Base-by-base conservation (phyloP, 2,888 invertebrate species). In the Mantis religiosa region DNA sequence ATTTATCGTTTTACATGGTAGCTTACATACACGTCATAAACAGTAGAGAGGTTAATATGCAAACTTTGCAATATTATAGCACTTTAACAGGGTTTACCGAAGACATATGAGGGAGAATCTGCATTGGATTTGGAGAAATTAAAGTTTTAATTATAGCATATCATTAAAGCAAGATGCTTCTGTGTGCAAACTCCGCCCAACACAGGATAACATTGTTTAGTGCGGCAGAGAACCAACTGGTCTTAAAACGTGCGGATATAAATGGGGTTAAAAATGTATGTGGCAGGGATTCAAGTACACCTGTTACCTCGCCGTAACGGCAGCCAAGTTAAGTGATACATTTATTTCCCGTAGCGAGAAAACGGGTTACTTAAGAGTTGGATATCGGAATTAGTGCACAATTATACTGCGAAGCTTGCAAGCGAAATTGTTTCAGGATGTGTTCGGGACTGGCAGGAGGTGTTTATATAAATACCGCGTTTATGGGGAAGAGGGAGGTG, bases 381-480 rank as follows among this genome's bases (percentile, higher is more conserved):
- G 54, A 71, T 71, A 71, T 71, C 54, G 54, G 54, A 71, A 71
- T 71, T 71, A 71, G 54, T 71, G 54, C 54, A 71, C 54, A 71
- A 71, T 71, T 71, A 71, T 71, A 71, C 25, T 71, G 54, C 54
- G 54, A 71, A 71, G 54, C 54, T 71, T 71, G 54, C 54, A 20
- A 71, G 54, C 54, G 54, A 71, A 71, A 71, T 71, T 71, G 54
- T 71, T 71, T 71, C 54, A 71, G 54, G 25, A 71, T 71, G 25
- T 71, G 54, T 71, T 71, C 54, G 20, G 54, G 54, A 71, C 54
- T 71, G 54, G 54, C 54, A 71, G 82, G 41, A 82, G 82, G 82
- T 87, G 82, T 87, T 87, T 82, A 87, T 87, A 87, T 87, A 87
- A 82, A 87, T 87, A 87, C 25, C 86, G 28, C 86, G 81, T 86